A percentile compares a stretch with the other conserved stretches of the same genome.
These are phyloP conservation scores for Malurus cyaneus DNA, from an alignment of 2,113 vertebrate genomes.

Conservation along the genomic window DNA sequence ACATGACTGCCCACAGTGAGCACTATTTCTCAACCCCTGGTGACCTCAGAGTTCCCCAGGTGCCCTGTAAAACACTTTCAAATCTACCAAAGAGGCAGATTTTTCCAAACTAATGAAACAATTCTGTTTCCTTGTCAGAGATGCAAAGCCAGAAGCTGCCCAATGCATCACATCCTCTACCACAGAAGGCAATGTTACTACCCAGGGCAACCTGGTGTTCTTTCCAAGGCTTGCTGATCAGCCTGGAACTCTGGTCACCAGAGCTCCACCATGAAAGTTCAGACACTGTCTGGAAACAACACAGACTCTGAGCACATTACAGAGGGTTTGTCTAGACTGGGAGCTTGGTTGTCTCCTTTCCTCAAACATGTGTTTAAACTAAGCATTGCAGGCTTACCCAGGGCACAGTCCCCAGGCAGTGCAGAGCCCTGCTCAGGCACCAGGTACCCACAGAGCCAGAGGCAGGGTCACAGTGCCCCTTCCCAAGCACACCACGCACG, in stretches of 20 bases:
- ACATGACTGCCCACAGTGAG: not conserved
- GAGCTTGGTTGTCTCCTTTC: not conserved
- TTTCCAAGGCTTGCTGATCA: not conserved
- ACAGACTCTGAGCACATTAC: not conserved
- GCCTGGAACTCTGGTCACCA: not conserved
- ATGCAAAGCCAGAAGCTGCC: not conserved
- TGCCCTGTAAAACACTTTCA: not conserved
- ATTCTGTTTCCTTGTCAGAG: not conserved
- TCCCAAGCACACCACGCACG: not conserved
- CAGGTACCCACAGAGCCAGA: fast-evolving
- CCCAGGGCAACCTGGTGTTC: not conserved
- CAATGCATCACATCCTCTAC: not conserved
- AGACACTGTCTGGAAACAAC: not conserved
- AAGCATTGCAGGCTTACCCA: not conserved
- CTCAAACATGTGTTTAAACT: not conserved
- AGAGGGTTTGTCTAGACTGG: not conserved
- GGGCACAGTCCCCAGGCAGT: not conserved
- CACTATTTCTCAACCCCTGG: not conserved
- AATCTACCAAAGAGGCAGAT: not conserved
- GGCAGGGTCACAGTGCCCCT: not conserved
- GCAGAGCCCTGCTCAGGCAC: not conserved
- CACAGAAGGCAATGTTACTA: not conserved
- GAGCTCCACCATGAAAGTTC: not conserved
- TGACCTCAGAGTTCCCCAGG: not conserved
- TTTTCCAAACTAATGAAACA: not conserved